Percentiles rank a stretch among this genome's conserved stretches.
phyloP scores from a whole-genome alignment of 2,888 invertebrate species.

The Lasiommata megera region DNA sequence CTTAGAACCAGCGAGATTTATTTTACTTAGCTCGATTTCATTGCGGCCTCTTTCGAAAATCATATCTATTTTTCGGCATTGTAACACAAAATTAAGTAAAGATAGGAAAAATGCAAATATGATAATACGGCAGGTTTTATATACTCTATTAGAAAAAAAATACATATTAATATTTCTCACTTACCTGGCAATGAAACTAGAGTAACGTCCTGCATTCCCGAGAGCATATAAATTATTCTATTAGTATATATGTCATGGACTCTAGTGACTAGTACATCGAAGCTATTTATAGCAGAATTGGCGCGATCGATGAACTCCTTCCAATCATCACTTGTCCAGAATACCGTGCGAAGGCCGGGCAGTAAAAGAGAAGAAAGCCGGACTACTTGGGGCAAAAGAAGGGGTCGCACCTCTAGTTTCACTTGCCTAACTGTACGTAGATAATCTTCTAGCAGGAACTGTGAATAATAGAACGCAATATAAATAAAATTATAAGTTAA shows the following conservation, averaged over 20 bases:
- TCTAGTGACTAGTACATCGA: constrained; percentile 87
- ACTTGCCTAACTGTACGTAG: constrained; percentile 86
- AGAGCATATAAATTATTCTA: constrained; percentile 92
- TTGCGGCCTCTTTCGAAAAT: too few relatives aligned
- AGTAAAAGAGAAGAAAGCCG: constrained; percentile 90
- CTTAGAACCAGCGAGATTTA: too few relatives aligned
- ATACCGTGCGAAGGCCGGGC: constrained; percentile 89
- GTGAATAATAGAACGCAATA: constrained; percentile 34
- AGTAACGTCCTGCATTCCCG: constrained; percentile 92
- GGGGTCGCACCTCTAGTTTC: constrained; percentile 93
- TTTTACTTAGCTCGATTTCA: too few relatives aligned
- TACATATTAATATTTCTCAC: too few relatives aligned
- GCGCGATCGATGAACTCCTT: constrained; percentile 88
- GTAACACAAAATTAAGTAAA: too few relatives aligned
- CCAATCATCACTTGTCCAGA: constrained; percentile 94
- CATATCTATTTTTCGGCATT: too few relatives aligned
- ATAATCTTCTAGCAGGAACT: constrained; percentile 90
- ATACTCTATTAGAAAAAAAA: too few relatives aligned
- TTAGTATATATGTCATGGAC: constrained; percentile 95
- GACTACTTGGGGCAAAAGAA: constrained; percentile 93
- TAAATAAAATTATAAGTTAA: too few relatives aligned
- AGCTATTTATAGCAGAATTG: constrained; percentile 88
- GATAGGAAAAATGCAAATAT: too few relatives aligned
- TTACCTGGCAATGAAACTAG: constrained; percentile 88
- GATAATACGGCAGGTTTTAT: too few relatives aligned